phyloP scores from a whole-genome alignment of 2,888 invertebrate species.

The Cantharis rustica region DNA sequence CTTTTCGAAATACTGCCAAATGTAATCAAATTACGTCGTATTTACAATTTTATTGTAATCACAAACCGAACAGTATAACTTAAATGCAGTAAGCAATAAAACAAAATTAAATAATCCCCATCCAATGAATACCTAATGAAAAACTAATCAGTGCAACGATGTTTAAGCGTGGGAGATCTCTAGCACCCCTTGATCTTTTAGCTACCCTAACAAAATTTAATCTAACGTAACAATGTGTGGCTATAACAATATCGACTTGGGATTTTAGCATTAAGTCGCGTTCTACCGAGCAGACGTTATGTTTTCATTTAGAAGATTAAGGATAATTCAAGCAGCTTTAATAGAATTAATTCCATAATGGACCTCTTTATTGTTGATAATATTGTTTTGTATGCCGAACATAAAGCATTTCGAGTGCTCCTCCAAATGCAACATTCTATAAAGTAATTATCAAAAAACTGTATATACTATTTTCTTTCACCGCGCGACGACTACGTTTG shows the following conservation, averaged over 20 bases:
- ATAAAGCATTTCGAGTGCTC: neutral
- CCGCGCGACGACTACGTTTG: neutral
- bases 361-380: neutral
- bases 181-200: constrained; percentile 40
- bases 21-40: neutral
- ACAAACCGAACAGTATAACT: neutral
- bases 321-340: neutral
- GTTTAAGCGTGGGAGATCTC: constrained; percentile 32
- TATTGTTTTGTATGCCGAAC: neutral
- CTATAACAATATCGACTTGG: constrained; percentile 40
- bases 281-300: constrained; percentile 10
- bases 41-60: neutral
- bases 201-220: constrained; percentile 50
- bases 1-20: neutral
- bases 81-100: neutral
- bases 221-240: constrained; percentile 52
- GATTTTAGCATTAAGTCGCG: constrained; percentile 22
- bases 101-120: constrained; percentile 27
- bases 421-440: neutral
- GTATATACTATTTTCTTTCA: neutral
- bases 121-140: constrained; percentile 50
- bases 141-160: constrained; percentile 41
- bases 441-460: neutral
- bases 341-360: neutral
- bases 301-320: constrained; percentile 17